phyloP scores from a whole-genome alignment of 2,113 vertebrate genomes.

The Synchiropus splendidus region DNA sequence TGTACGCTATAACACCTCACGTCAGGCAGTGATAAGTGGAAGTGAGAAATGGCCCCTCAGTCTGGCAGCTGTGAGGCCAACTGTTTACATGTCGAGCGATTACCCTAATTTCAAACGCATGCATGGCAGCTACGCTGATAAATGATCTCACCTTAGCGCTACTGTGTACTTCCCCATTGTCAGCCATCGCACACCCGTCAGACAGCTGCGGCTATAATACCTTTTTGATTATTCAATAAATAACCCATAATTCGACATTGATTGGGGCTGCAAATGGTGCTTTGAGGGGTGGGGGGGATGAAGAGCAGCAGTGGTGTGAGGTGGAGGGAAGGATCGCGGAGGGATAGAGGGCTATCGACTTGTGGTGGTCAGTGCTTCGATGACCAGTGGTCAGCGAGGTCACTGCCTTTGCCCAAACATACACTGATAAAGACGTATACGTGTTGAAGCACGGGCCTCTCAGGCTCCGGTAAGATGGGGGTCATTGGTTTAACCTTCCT shows the following conservation, averaged over 20 bases:
- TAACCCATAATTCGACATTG: slow-evolving; percentile 81
- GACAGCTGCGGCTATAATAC: slow-evolving; percentile 58
- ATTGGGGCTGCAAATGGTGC: slow-evolving; percentile 67
- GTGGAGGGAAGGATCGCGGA: slow-evolving; percentile 30
- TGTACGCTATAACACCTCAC: slow-evolving; percentile 20
- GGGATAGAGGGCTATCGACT: slow-evolving; percentile 60
- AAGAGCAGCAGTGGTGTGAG: slow-evolving; percentile 19
- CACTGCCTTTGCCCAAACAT: slow-evolving; percentile 31
- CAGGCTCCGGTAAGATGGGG: slow-evolving; percentile 43
- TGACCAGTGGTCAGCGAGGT: slow-evolving; percentile 63
- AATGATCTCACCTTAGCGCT: slow-evolving; percentile 50
- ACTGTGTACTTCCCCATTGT: slow-evolving; percentile 47
- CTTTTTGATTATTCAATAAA: slow-evolving; percentile 82
- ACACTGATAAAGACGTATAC: slow-evolving; percentile 10
- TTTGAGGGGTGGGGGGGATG: slow-evolving; percentile 27
- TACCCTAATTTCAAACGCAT: slow-evolving; percentile 81
- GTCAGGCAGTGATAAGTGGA: slow-evolving; percentile 60
- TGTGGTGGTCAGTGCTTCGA: slow-evolving; percentile 60
- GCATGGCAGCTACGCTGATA: slow-evolving; percentile 65
- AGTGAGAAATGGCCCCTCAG: slow-evolving; percentile 65
- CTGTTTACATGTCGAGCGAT: slow-evolving; percentile 86
- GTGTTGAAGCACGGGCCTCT: slow-evolving; percentile 19
- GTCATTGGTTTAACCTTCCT: slow-evolving; percentile 62
- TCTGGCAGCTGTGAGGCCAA: slow-evolving; percentile 77
- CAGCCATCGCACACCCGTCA: slow-evolving; percentile 51